Base-by-base conservation (phyloP, 2,888 invertebrate species). In the Empis stercorea region DNA sequence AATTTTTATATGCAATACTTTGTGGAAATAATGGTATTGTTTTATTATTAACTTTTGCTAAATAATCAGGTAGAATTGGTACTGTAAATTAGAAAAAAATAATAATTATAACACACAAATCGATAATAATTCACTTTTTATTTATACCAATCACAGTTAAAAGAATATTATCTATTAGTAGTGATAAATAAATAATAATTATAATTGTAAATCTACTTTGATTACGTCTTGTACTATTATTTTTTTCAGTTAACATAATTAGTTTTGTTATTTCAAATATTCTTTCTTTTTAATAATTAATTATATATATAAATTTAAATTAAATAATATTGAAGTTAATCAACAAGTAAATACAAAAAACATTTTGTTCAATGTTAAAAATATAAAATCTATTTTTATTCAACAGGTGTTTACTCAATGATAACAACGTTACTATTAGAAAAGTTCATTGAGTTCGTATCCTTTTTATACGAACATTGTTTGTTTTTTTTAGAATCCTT, bases 81-180 rank as follows among this genome's bases (percentile, higher is more conserved):
- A 87, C 87, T 87, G 67, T 48, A 72, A 72, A n/a, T n/a, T n/a
- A n/a, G n/a, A 52, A 45, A n/a, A 34, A 34, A 13, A 34, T 34
- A 13, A 34, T 32, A n/a, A 13, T 5, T 34, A 34, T 37, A 23
- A 45, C 40, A 17, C 43, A n/a, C 40, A 16, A 40, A 34, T 49
- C 11, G 38, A 14, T 34, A 13, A 34, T 34, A 32, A 5, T 32
- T 32, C 32, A 3, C 32, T 34, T n/a, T n/a, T 13, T 34, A n/a
- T n/a, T 34, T 34, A 7, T 70, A 93, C 92, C 93, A 44, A 93
- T 82, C 34, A 89, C 86, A 32, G 92, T 92, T 42, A 92, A 74
- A 17, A 93, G 74, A 52, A 91, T 80, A 68, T 92, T 93, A 71
- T 93, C 92, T 64, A 87, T 68, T 58, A 87, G 76, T 62, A 87